Conservation (phyloP, 2,113 vertebrate genomes). For the Protobothrops flavoviridis region DNA sequence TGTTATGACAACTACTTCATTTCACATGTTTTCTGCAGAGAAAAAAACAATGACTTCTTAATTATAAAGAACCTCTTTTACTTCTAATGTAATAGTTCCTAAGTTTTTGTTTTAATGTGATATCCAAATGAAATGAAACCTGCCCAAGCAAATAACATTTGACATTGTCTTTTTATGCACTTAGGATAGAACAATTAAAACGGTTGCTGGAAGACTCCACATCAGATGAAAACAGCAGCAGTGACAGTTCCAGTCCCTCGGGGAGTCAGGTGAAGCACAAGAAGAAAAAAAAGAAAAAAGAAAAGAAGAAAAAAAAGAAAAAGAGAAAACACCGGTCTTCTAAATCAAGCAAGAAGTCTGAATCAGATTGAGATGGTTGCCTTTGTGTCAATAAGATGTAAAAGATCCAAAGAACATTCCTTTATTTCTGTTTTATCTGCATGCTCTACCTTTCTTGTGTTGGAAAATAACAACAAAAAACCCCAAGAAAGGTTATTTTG, state of each 20-base stretch:
- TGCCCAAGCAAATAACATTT: not conserved
- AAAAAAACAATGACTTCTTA: not conserved
- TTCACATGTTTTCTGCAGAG: not conserved
- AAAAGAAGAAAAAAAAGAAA: slow-evolving; percentile 72
- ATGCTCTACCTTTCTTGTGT: not conserved
- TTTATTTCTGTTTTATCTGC: not conserved
- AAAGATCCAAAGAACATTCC: slow-evolving; percentile 24
- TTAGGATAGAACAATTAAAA: slow-evolving; percentile 90
- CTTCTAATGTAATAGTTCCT: not conserved
- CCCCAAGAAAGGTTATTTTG: not conserved
- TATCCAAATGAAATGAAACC: not conserved
- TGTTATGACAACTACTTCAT: not conserved
- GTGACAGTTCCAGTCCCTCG: slow-evolving; percentile 76
- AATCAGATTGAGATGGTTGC: slow-evolving; percentile 71
- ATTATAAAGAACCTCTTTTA: not conserved
- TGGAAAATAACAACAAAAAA: not conserved
- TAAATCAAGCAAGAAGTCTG: slow-evolving; percentile 73
- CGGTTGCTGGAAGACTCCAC: slow-evolving; percentile 90
- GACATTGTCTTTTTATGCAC: slow-evolving; percentile 9
- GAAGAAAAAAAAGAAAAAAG: slow-evolving; percentile 81
- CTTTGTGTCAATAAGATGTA: not conserved
- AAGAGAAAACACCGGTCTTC: slow-evolving; percentile 75
- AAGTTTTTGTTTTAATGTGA: not conserved
- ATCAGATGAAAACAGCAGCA: slow-evolving; percentile 78
- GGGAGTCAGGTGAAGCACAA: slow-evolving; percentile 64